phyloP scores from a whole-genome alignment of 2,888 invertebrate genomes.

The Apotomis betuletana region DNA sequence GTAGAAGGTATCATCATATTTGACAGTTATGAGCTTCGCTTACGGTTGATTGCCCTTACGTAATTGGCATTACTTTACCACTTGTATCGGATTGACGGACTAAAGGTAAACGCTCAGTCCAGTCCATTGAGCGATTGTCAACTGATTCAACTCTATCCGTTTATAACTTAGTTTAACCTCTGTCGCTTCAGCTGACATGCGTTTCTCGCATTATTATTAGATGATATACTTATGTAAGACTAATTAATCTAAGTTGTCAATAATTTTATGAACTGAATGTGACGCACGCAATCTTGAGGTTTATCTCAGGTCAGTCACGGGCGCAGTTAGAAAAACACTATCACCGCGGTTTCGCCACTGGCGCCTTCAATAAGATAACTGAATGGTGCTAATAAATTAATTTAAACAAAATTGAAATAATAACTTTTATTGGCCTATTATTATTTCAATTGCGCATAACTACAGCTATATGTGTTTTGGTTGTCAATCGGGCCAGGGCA shows the following conservation, averaged over 20 bases:
- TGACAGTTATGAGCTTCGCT: not conserved
- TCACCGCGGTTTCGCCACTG: constrained; percentile 56
- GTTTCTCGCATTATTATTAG: constrained; percentile 49
- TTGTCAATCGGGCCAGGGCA: constrained; percentile 27
- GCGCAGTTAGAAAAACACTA: constrained; percentile 68
- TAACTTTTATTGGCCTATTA: constrained; percentile 14
- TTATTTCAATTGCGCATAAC: constrained; percentile 19
- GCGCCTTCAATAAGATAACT: constrained; percentile 63
- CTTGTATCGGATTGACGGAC: not conserved
- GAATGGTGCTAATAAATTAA: constrained; percentile 49
- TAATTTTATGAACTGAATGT: constrained; percentile 62
- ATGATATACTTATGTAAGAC: constrained; percentile 60
- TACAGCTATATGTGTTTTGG: constrained; percentile 12
- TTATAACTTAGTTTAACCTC: constrained; percentile 16
- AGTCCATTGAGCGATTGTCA: constrained; percentile 3
- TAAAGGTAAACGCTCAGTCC: not conserved
- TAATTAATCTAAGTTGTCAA: constrained; percentile 51
- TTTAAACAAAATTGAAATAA: constrained; percentile 51
- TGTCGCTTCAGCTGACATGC: constrained; percentile 44
- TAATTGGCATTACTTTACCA: not conserved
- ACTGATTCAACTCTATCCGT: not conserved
- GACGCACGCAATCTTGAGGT: constrained; percentile 63
- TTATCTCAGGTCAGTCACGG: constrained; percentile 75
- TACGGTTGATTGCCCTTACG: not conserved
- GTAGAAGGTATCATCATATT: too few species aligned